These are phyloP conservation scores for Eretmochelys imbricata DNA, from an alignment of 2,113 vertebrate genomes.

Conservation along the genomic window DNA sequence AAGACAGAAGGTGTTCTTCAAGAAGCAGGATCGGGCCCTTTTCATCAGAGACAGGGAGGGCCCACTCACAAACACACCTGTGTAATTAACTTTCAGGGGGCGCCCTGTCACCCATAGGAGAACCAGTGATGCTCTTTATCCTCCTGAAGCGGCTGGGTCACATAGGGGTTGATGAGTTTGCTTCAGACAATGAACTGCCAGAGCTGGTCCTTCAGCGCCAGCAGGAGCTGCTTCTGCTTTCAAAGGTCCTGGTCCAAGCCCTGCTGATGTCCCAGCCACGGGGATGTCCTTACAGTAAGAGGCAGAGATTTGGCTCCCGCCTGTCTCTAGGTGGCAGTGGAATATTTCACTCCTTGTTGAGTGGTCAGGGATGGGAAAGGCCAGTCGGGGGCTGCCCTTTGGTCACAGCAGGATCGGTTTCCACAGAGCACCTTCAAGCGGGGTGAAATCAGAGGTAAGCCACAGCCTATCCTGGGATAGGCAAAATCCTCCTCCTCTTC, in stretches of 20 bases:
- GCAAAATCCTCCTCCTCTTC: too few relatives aligned
- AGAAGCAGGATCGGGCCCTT: not conserved
- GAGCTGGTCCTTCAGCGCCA: not conserved
- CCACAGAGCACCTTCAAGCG: not conserved
- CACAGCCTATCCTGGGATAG: too few relatives aligned
- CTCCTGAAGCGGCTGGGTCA: too few relatives aligned
- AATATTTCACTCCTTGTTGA: not conserved
- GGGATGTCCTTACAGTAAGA: not conserved
- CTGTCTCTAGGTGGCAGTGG: not conserved
- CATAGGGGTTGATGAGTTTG: not conserved
- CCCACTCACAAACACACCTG: not conserved
- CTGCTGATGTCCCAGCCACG: not conserved
- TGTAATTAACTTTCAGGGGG: not conserved
- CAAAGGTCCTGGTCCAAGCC: not conserved
- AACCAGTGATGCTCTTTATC: too few relatives aligned
- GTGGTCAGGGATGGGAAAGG: fast-evolving
- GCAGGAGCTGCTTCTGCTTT: not conserved
- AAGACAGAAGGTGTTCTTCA: not conserved
- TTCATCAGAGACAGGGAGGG: not conserved
- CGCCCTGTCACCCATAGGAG: too few relatives aligned
- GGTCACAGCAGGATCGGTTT: not conserved
- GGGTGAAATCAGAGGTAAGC: not conserved
- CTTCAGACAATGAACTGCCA: not conserved
- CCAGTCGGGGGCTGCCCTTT: not conserved
- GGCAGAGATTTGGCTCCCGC: not conserved